These are phyloP conservation scores for Zapornia atra DNA, from an alignment of 2,113 vertebrate species.

Conservation along the genomic window DNA sequence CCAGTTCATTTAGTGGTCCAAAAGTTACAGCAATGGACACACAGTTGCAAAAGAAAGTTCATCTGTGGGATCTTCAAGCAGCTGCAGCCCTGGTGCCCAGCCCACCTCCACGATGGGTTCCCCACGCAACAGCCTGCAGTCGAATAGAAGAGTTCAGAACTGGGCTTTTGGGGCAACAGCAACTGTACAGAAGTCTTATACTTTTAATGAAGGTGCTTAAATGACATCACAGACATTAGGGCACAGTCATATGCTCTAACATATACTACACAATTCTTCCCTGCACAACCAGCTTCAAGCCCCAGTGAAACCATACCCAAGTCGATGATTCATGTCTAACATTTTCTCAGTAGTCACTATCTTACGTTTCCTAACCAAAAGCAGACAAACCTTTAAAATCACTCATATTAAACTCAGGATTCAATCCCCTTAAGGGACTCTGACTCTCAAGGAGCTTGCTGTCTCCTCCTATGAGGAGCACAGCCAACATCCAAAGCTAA, in stretches of 20 bases:
- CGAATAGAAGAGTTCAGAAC: accelerated
- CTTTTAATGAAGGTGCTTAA: not conserved
- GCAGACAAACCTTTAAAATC: not conserved
- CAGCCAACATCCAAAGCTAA: not conserved
- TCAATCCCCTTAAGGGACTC: not conserved
- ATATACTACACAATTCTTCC: not conserved
- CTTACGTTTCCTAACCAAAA: not conserved
- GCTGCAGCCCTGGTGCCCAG: not conserved
- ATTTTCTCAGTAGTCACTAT: not conserved
- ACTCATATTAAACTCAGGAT: not conserved
- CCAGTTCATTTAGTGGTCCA: not conserved
- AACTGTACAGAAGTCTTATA: not conserved
- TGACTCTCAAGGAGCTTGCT: not conserved
- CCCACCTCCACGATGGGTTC: accelerated
- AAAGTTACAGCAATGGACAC: accelerated
- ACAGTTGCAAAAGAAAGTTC: accelerated
- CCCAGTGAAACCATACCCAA: not conserved
- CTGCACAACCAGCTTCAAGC: not conserved
- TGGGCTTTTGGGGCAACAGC: not conserved
- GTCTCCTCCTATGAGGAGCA: not conserved
- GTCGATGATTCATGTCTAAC: accelerated
- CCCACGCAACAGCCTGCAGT: accelerated
- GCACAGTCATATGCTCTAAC: not conserved
- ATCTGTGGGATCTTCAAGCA: not conserved
- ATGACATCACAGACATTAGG: accelerated